A percentile compares a stretch with the other conserved stretches of the same genome.
These are phyloP conservation scores for Pseudomyrmex gracilis DNA, from an alignment of 1,140 invertebrate species.

Conservation along the genomic window DNA sequence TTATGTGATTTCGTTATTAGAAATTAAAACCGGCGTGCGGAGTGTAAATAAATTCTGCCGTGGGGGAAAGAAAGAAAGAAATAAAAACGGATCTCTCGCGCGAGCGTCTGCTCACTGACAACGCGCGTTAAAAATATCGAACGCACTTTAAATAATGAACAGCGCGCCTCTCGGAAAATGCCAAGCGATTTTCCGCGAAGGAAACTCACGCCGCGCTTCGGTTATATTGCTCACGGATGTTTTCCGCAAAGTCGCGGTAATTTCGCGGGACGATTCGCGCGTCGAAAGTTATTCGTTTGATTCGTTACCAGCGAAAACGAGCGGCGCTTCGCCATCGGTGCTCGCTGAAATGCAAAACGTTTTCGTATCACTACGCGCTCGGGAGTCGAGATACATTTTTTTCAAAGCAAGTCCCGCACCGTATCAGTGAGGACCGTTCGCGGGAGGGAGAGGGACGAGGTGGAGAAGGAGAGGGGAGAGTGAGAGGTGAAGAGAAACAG, in stretches of 20 bases:
- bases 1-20: slow-evolving; percentile 55
- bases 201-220: slow-evolving; percentile 12
- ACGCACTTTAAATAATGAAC: slow-evolving; percentile 61
- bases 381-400: slow-evolving; percentile 79
- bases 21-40: slow-evolving; percentile 34
- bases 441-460: not conserved
- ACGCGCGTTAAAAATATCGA: slow-evolving; percentile 59
- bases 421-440: slow-evolving; percentile 62
- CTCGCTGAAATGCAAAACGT: slow-evolving; percentile 78
- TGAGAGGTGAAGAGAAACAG: slow-evolving; percentile 7
- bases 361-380: slow-evolving; percentile 75
- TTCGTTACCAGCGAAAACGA: slow-evolving; percentile 75
- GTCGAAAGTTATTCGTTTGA: slow-evolving; percentile 77
- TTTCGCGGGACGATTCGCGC: slow-evolving; percentile 73
- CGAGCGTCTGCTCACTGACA: slow-evolving; percentile 44
- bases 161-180: slow-evolving; percentile 45
- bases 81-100: slow-evolving; percentile 24
- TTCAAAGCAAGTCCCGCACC: slow-evolving; percentile 77
- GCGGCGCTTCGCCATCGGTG: slow-evolving; percentile 68
- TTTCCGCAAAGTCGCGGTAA: slow-evolving; percentile 68
- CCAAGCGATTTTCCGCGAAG: slow-evolving; percentile 51
- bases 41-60: slow-evolving; percentile 59
- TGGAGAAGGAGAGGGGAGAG: slow-evolving; percentile 25
- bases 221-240: slow-evolving; percentile 54
- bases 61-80: slow-evolving; percentile 37